phyloP scores from a whole-genome alignment of 1,140 invertebrate species.

The Proales similis region DNA sequence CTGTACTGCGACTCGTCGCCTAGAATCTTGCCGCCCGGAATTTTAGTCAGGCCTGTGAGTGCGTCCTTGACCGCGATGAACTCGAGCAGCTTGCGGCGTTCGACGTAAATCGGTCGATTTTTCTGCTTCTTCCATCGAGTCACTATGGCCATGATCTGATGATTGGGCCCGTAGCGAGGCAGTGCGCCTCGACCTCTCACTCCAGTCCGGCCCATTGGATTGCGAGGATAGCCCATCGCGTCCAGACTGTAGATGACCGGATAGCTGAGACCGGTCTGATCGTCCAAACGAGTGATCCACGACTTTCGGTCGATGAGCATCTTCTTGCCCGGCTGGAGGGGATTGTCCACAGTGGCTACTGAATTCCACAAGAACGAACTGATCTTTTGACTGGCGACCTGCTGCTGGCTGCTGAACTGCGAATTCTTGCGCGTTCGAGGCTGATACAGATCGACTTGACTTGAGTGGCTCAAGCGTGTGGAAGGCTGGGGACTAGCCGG shows the following conservation, averaged over 20 bases:
- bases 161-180: constrained; percentile 56
- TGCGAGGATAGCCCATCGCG: constrained; percentile 39
- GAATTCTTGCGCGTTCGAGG: not conserved
- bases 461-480: not conserved
- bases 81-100: constrained; percentile 30
- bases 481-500: not conserved
- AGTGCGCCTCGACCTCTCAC: constrained; percentile 51
- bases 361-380: constrained; percentile 20
- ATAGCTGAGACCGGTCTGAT: constrained; percentile 7
- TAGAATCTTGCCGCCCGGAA: constrained; percentile 18
- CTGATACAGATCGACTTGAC: not conserved
- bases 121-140: constrained; percentile 45
- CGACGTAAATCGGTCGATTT: constrained; percentile 16
- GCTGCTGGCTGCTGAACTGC: not conserved
- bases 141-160: constrained; percentile 51
- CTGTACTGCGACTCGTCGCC: constrained; percentile 35
- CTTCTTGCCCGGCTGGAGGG: constrained; percentile 15
- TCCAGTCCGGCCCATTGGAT: constrained; percentile 55
- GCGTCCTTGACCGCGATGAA: constrained; percentile 32
- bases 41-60: constrained; percentile 22
- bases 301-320: constrained; percentile 21
- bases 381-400: not conserved
- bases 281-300: constrained; percentile 15
- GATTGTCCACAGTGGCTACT: constrained; percentile 9
- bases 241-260: constrained; percentile 30